Evolutionary conservation across 2,797 vertebrate species (phyloP), one percentile per base, ranked within the genome.

Genomic region (Diplodus sargus): DNA sequence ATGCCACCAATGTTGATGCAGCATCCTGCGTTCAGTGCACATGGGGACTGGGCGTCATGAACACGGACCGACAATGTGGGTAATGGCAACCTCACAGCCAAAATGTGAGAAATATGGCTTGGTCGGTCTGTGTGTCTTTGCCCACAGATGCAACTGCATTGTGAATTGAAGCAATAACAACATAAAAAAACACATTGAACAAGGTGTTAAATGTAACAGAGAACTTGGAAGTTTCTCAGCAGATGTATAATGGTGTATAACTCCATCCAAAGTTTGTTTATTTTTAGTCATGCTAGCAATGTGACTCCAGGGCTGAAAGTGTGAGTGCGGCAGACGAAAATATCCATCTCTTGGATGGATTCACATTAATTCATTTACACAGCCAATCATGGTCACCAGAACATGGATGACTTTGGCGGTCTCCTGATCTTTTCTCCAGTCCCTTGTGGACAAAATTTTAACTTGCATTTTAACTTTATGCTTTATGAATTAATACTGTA

Each of bases 21-120:
- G 20, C 45, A 20, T 60, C 34, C 59, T 63, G 57, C 10, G 43
- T 63, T 66, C 25, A 30, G 25, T 59, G 59, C 70, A 70, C 48
- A 64, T 28, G 34, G 42, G 17, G 57, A 49, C 4, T 2, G 9
- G n/a, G 57, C 65, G 14, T 34, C 63, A 39, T 47, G n/a, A 79
- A 70, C 73, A 73, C 71, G 78, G 45, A 70, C 5, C 51, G 30
- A 39, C 61, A 61, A 57, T 79, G 65, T 65, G 65, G 39, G 15
- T 16, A 74, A 74, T 65, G 48, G 22, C 12, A 57, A 53, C 58
- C 30, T 74, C 43, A 47, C 61, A 67, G 73, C 42, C 53, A 57
- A 75, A 75, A 74, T 60, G 57, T 54, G 23, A 58, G 57, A 42
- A 9, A 43, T 75, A 63, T 77, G 77, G 54, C 56, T 72, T 49